Base-by-base conservation (phyloP, 2,888 invertebrate species). In the Eucera pruinosa region DNA sequence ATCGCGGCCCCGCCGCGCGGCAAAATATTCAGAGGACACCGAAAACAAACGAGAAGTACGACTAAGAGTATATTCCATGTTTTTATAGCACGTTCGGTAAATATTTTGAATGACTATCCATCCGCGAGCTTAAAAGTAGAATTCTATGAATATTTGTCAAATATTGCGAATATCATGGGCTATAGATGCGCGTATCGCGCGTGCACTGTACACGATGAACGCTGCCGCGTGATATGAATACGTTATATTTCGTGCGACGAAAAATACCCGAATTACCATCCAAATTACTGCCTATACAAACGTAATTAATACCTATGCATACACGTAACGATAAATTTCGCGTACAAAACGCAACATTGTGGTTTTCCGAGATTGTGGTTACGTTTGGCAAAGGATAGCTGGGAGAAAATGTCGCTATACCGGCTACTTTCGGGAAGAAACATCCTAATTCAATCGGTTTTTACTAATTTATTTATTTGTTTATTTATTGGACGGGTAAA, bases 141-240 rank as follows among this genome's bases (percentile, higher is more conserved):
- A 57, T 68, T 79, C 60, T 48, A 77, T 67, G 77, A 79, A 79
- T 72, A 72, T 71, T 77, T 72, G 72, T 2, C 52, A 72, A 77
- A 72, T 67, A 77, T 45, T 45, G 20, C 48, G 50, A 62, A 73
- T 72, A 64, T 62, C 57, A 57, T 57, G 50, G n/a, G 2, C 15
- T 11, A n/a, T n/a, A n/a, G 64, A 11, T 30, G 39, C 30, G 25
- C 52, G 45, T 52, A 45, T 55, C 71, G 58, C 15, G 36, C 18
- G 25, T 11, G 2, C 23, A 36, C n/a, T n/a, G n/a, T n/a, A n/a
- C n/a, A n/a, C 20, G 58, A 36, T 2, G 36, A 39, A 54, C 15
- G 23, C 4, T 23, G 1, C 18, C 23, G 36, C 73, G 43, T 48
- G 43, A 61, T 30, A 52, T 33, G 67, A 67, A 74, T 67, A 55